phyloP scores from a whole-genome alignment of 2,888 invertebrate genomes.

The Dastarcus helophoroides region DNA sequence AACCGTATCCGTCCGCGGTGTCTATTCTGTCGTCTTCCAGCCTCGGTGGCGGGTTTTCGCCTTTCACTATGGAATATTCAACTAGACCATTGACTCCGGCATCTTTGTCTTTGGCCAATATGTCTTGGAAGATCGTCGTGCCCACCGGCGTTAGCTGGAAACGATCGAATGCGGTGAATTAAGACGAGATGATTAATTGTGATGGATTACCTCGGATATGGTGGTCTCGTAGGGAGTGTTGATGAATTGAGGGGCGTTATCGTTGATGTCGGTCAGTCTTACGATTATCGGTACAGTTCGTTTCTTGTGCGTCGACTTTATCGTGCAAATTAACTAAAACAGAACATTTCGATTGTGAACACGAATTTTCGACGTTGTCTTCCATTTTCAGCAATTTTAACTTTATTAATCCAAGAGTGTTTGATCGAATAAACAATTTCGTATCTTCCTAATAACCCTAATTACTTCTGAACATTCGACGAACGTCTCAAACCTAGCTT shows the following conservation, averaged over 20 bases:
- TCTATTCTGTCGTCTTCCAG: conserved; percentile 45
- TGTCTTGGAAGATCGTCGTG: conserved; percentile 71
- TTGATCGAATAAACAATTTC: too few relatives aligned
- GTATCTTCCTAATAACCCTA: too few relatives aligned
- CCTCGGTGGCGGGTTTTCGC: conserved; percentile 46
- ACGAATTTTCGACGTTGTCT: too few relatives aligned
- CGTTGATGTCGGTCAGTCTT: conserved; percentile 81
- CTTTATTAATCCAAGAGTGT: too few relatives aligned
- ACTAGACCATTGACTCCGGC: conserved; percentile 81
- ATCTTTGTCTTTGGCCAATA: conserved; percentile 71
- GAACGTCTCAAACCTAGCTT: too few relatives aligned
- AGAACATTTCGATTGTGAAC: too few relatives aligned
- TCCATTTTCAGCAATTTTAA: too few relatives aligned
- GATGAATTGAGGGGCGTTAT: conserved; percentile 76
- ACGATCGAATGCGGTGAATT: neutral
- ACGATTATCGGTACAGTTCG: conserved; percentile 81
- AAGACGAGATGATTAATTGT: neutral
- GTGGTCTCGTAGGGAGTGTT: conserved; percentile 74
- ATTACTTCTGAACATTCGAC: too few relatives aligned
- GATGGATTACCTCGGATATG: conserved; percentile 68
- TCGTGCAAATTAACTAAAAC: conserved; percentile 70
- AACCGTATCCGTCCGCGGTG: conserved; percentile 68
- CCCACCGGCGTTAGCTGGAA: conserved; percentile 70
- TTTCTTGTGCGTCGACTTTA: conserved; percentile 66
- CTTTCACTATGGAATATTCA: conserved; percentile 73